Base-by-base conservation (phyloP, 2,888 invertebrate species). In the Girardia tigrina region DNA sequence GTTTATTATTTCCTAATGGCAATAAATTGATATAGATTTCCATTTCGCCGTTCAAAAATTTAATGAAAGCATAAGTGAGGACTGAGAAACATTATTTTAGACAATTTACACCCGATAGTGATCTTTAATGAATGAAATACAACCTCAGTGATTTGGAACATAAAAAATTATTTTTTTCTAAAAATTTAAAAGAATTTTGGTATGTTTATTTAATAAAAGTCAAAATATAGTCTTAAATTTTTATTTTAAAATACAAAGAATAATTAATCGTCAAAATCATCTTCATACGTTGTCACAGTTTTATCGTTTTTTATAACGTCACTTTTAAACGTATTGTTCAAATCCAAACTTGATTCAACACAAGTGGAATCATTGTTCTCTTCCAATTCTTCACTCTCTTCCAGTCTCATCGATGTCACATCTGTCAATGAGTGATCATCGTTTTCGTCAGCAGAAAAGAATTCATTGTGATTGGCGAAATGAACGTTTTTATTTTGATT, bases 261-360 rank as follows among this genome's bases (percentile, higher is more conserved):
- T 56, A 56, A 56, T 56, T 56, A 56, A 56, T 56, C 56, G 23
- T 56, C 56, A 56, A 56, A 56, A 56, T 56, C 56, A 16, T 56
- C 56, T 56, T 56, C 56, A 56, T 56, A 56, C 23, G 6, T 56
- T 4, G 23, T 56, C 56, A 56, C 56, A 12, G n/a, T 56, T 16
- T n/a, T 12, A 16, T 36, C 16, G 36, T 36, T 16, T 36, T 36
- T 36, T 36, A 36, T 36, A 8, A 36, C 8, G n/a, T 56, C 56
- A 56, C 56, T 56, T 56, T 56, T 56, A 23, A 56, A 56, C 23
- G 56, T 56, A n/a, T 56, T 56, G 23, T 56, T 56, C 8, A 56
- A 16, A n/a, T 56, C 56, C 4, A 56, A 16, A n/a, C 56, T 56
- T 23, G 56, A 56, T 56, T 56, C 56, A 56, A 16, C 56, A 56